Conservation (phyloP, 1,140 invertebrate species). For the Aphaenogaster rudis region DNA sequence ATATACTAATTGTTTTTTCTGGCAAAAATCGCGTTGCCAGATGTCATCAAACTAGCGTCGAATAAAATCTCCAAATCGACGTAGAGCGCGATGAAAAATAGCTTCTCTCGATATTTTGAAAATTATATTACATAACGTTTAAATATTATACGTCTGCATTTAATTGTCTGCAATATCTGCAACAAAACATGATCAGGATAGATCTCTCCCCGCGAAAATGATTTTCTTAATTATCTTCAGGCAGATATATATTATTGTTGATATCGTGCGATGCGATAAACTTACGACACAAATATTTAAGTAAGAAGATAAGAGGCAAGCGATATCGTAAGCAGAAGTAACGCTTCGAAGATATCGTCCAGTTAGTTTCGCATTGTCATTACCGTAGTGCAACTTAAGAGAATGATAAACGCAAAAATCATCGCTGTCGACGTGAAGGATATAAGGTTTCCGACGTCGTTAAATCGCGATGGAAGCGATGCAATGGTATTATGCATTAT, state of each 20-base stretch:
- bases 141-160: not conserved
- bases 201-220: not conserved
- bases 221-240: not conserved
- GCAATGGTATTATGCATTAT: constrained; percentile 92
- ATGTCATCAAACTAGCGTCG: not conserved
- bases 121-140: not conserved
- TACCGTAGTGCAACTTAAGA: not conserved
- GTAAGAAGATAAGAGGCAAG: constrained; percentile 59
- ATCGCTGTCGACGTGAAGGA: constrained; percentile 90
- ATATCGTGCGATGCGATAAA: constrained; percentile 19
- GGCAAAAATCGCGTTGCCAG: not conserved
- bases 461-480: constrained; percentile 94
- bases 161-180: not conserved
- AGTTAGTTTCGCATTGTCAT: not conserved
- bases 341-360: not conserved
- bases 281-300: constrained; percentile 53
- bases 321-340: not conserved
- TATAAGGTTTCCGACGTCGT: constrained; percentile 95
- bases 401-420: constrained; percentile 87
- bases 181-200: not conserved
- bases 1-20: not conserved
- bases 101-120: not conserved
- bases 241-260: not conserved
- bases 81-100: not conserved
- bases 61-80: not conserved